phyloP scores from a whole-genome alignment of 2,113 vertebrate species.

The Chroicocephalus ridibundus region DNA sequence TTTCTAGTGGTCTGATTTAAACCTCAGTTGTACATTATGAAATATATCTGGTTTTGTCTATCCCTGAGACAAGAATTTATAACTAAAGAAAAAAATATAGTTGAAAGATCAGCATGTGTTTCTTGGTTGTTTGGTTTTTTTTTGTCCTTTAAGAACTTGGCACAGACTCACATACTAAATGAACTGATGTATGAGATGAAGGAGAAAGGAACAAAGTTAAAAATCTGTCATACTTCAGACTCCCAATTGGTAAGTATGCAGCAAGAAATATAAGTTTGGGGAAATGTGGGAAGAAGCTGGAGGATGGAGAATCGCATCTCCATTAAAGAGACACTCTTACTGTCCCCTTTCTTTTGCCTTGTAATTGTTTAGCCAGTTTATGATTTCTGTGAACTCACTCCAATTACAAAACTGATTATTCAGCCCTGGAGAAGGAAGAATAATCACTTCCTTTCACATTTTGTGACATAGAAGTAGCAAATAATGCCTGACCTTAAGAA shows the following conservation, averaged over 20 bases:
- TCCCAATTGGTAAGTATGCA: slow-evolving; percentile 81
- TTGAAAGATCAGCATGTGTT: not conserved
- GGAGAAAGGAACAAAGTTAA: slow-evolving; percentile 91
- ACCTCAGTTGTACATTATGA: not conserved
- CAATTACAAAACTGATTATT: not conserved
- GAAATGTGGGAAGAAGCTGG: not conserved
- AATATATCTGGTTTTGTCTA: not conserved
- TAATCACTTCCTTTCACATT: not conserved
- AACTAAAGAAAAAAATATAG: not conserved
- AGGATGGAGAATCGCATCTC: not conserved
- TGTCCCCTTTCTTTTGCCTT: not conserved
- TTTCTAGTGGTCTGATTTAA: not conserved
- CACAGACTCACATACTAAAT: slow-evolving; percentile 91
- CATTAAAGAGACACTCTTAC: not conserved
- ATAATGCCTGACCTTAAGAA: not conserved
- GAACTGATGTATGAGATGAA: slow-evolving; percentile 92
- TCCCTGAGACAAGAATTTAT: not conserved
- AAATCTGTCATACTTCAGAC: slow-evolving; percentile 84
- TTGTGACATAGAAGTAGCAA: not conserved
- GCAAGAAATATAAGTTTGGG: not conserved
- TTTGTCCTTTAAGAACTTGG: slow-evolving; percentile 83
- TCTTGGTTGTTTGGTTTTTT: not conserved
- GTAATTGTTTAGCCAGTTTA: not conserved
- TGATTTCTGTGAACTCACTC: not conserved
- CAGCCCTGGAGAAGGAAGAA: not conserved